Conservation (phyloP, 2,797 vertebrate genomes). For the Pangasius djambal region DNA sequence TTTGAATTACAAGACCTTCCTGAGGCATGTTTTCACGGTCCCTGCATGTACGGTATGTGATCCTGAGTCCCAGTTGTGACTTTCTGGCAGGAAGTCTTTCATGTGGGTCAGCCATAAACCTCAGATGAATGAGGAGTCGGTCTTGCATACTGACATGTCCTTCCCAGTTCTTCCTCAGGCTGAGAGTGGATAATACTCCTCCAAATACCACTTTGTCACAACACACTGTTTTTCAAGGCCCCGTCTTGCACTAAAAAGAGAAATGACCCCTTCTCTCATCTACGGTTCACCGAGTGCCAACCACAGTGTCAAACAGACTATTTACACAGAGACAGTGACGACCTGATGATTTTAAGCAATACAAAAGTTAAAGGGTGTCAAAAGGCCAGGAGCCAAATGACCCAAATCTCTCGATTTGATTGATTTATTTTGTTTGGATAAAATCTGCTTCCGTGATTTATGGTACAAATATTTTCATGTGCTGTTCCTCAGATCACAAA, state of each 20-base stretch:
- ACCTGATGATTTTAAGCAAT: neutral
- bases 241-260: constrained; percentile 10
- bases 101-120: constrained; percentile 40
- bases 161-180: constrained; percentile 34
- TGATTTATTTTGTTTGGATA: constrained; percentile 10
- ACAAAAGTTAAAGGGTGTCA: neutral
- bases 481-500: constrained; percentile 16
- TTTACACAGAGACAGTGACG: neutral
- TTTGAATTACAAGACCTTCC: neutral
- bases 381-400: neutral
- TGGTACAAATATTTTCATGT: constrained; percentile 9
- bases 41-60: constrained; percentile 3
- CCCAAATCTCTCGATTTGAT: neutral
- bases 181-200: constrained; percentile 43
- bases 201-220: constrained; percentile 41
- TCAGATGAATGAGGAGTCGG: constrained; percentile 46
- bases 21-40: neutral
- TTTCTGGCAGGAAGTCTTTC: constrained; percentile 24
- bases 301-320: constrained; percentile 13
- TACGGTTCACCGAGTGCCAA: neutral
- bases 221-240: constrained; percentile 26
- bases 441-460: constrained; percentile 20
- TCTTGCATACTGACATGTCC: constrained; percentile 32
- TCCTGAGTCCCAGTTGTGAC: constrained; percentile 9
- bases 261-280: constrained; percentile 29